Percentiles rank a stretch among this genome's conserved stretches.
Conservation (phyloP, 2,797 vertebrate species). For the Odontamblyopus rebecca region DNA sequence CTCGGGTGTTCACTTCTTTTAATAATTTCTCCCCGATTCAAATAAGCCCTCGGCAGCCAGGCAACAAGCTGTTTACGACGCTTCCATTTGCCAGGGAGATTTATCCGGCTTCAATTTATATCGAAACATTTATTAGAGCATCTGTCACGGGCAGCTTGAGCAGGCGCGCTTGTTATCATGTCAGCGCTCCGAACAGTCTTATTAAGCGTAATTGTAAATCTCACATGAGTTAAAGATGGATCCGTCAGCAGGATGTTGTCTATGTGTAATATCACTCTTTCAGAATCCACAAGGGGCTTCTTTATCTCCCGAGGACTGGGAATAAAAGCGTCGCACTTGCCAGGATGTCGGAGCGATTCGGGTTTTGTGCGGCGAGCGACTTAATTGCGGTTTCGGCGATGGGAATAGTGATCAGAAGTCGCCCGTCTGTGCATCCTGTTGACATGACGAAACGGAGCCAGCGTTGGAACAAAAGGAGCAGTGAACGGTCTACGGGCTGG, state of each 20-base stretch:
- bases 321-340: constrained; percentile 6
- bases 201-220: constrained; percentile 48
- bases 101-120: constrained; percentile 63
- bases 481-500: background rate
- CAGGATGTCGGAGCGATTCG: constrained; percentile 26
- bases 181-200: constrained; percentile 46
- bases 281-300: constrained; percentile 1
- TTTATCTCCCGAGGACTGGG: constrained; percentile 31
- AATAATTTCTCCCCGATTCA: constrained; percentile 49
- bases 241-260: constrained; percentile 20
- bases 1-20: constrained; percentile 23
- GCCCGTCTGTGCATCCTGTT: constrained; percentile 7
- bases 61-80: constrained; percentile 58
- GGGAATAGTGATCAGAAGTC: constrained; percentile 4
- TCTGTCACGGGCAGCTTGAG: constrained; percentile 53
- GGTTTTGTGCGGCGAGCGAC: constrained; percentile 14
- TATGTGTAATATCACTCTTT: background rate
- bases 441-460: background rate
- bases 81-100: constrained; percentile 52
- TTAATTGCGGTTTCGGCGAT: constrained; percentile 19
- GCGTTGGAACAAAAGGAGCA: background rate
- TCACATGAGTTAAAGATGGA: constrained; percentile 41
- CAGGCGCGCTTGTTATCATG: constrained; percentile 46
- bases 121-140: constrained; percentile 59
- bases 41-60: constrained; percentile 56